These are phyloP conservation scores for Xenus cinereus DNA, from an alignment of 2,113 vertebrate species.

Conservation along the genomic window DNA sequence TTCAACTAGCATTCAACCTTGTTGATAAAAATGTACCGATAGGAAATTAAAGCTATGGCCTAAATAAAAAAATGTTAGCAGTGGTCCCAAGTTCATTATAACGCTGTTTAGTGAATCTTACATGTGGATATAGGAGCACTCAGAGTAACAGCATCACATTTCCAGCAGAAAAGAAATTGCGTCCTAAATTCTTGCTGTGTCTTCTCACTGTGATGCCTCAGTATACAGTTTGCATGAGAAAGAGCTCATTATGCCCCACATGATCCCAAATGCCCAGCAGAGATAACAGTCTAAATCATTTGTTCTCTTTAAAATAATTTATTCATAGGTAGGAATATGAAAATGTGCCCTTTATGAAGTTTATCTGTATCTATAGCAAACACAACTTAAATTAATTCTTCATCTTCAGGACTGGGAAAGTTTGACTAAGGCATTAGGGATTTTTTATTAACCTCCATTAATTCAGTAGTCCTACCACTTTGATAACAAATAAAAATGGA, in stretches of 20 bases:
- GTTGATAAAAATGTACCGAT: background rate
- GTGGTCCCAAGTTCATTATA: background rate
- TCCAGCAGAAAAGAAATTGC: background rate
- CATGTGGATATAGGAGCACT: background rate
- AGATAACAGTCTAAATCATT: conserved; percentile 53
- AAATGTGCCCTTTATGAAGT: conserved; percentile 59
- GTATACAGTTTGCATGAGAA: conserved; percentile 31
- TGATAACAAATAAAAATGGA: conserved; percentile 55
- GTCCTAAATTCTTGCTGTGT: conserved; percentile 10
- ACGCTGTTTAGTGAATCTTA: background rate
- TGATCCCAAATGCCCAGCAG: conserved; percentile 40
- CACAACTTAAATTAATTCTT: conserved; percentile 58
- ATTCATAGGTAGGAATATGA: conserved; percentile 62
- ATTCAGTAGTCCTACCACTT: conserved; percentile 38
- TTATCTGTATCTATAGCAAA: conserved; percentile 65
- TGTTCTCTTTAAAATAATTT: conserved; percentile 66
- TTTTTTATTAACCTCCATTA: conserved; percentile 61
- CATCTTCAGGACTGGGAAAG: conserved; percentile 33
- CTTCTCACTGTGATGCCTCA: background rate
- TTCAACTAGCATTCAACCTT: background rate
- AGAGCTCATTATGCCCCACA: conserved; percentile 13
- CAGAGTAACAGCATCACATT: background rate
- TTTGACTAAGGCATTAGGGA: conserved; percentile 44
- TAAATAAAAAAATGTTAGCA: fast-evolving
- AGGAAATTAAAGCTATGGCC: background rate